Base-by-base conservation (phyloP, 2,888 invertebrate genomes). In the Candidula unifasciata region DNA sequence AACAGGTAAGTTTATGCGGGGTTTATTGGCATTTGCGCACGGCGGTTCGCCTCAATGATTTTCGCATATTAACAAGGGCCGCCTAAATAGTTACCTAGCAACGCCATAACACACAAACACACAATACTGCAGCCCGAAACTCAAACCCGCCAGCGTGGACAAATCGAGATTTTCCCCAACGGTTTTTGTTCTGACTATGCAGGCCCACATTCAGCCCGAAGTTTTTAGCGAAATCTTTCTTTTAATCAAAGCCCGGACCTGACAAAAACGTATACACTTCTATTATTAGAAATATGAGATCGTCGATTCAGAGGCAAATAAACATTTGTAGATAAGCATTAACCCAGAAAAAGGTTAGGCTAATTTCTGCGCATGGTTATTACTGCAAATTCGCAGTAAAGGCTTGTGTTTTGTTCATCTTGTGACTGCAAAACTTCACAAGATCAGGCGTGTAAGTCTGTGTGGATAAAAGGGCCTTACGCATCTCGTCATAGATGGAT, bases 41-140 rank as follows among this genome's bases (percentile, higher is more conserved):
- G 44, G 57, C 27, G 77, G 77, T 35, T 77, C 77, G 77, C 77
- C 57, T 77, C 77, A 77, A 77, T 77, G 77, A 60, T 77, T 77
- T 77, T 60, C 60, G 60, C 77, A 77, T 60, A 60, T 60, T 60
- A 77, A 60, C 57, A 57, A 77, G 77, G 77, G 3, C 37, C 57
- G 57, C 13, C 77, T 77, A 77, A 77, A 77, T 77, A 77, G 77
- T 77, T 77, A 35, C 77, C 77, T 60, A 60, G 77, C 77, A 77
- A 77, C 77, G 60, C 77, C 57, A 77, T 35, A 77, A 77, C 77
- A 77, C 77, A 77, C 77, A 77, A 77, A 77, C 77, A 77, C 60
- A 77, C 77, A 77, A 57, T 30, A 60, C 77, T n/a, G 21, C 24
- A 60, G 57, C 35, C 57, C 21, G 77, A 60, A 77, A 77, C 60